phyloP scores from a whole-genome alignment of 2,797 vertebrate species.

The Streptopelia turtur region DNA sequence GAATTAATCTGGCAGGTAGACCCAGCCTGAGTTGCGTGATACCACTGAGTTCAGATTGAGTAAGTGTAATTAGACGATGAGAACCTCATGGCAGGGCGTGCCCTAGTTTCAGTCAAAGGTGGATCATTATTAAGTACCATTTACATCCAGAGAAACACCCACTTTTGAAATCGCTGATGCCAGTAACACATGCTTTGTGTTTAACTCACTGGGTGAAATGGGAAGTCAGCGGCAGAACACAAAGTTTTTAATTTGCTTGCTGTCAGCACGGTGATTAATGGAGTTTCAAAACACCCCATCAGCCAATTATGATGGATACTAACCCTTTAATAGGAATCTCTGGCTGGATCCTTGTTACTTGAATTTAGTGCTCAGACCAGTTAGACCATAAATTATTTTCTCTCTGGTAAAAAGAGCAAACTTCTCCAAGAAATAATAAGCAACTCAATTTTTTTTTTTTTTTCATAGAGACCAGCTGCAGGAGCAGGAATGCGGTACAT shows the following conservation, averaged over 20 bases:
- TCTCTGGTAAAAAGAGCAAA: constrained; percentile 26
- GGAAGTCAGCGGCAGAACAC: constrained; percentile 9
- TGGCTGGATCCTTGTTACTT: background rate
- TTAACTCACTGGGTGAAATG: constrained; percentile 19
- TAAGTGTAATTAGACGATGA: constrained; percentile 43
- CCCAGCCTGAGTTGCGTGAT: constrained; percentile 11
- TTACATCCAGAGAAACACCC: constrained; percentile 60
- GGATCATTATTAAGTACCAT: constrained; percentile 63
- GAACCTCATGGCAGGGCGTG: constrained; percentile 50
- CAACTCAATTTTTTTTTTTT: background rate
- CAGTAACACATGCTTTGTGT: constrained; percentile 30
- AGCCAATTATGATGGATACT: constrained; percentile 62
- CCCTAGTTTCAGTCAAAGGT: constrained; percentile 63
- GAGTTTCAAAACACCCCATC: constrained; percentile 57
- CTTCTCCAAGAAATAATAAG: constrained; percentile 11
- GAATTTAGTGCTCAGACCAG: constrained; percentile 52
- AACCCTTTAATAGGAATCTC: constrained; percentile 57
- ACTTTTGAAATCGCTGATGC: constrained; percentile 60
- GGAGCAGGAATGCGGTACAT: background rate
- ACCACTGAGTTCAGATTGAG: constrained; percentile 33
- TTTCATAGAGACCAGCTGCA: background rate
- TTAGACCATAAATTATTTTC: constrained; percentile 32
- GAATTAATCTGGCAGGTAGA: constrained; percentile 19
- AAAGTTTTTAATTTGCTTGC: constrained; percentile 42
- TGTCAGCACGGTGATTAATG: constrained; percentile 38